Evolutionary conservation across 2,888 invertebrate genomes (phyloP).

Genomic region (Acronicta aceris): DNA sequence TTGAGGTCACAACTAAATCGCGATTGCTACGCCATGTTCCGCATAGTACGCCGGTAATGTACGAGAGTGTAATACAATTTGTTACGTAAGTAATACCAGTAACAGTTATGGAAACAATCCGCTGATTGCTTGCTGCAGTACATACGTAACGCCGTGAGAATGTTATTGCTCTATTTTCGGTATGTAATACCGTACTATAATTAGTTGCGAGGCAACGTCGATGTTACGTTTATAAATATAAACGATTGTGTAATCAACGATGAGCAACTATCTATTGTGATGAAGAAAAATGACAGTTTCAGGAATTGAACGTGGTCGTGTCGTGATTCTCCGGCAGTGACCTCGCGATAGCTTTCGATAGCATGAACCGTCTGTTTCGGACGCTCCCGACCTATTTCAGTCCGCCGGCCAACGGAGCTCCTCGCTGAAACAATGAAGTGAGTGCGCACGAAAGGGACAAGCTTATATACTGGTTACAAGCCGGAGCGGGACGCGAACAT

Average conservation of each 20-base stretch:
- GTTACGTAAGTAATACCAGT: constrained; percentile 72
- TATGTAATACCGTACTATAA: constrained; percentile 64
- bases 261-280: constrained; percentile 56
- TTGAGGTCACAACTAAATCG: constrained; percentile 67
- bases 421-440: constrained; percentile 86
- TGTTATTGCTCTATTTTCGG: constrained; percentile 74
- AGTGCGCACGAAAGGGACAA: constrained; percentile 81
- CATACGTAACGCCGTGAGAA: constrained; percentile 66
- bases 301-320: constrained; percentile 66
- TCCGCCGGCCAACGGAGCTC: constrained; percentile 82
- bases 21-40: constrained; percentile 65
- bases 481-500: constrained; percentile 77
- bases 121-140: constrained; percentile 66
- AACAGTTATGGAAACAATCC: constrained; percentile 79
- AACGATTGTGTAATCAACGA: constrained; percentile 51
- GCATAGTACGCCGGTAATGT: constrained; percentile 58
- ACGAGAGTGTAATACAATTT: constrained; percentile 66
- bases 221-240: constrained; percentile 57
- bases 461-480: constrained; percentile 74
- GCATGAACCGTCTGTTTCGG: constrained; percentile 84
- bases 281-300: constrained; percentile 52
- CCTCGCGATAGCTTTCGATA: constrained; percentile 86
- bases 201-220: constrained; percentile 61
- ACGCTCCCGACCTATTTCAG: constrained; percentile 88
- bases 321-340: constrained; percentile 82